phyloP scores from a whole-genome alignment of 2,113 vertebrate genomes.

The Hemichromis elongatus region DNA sequence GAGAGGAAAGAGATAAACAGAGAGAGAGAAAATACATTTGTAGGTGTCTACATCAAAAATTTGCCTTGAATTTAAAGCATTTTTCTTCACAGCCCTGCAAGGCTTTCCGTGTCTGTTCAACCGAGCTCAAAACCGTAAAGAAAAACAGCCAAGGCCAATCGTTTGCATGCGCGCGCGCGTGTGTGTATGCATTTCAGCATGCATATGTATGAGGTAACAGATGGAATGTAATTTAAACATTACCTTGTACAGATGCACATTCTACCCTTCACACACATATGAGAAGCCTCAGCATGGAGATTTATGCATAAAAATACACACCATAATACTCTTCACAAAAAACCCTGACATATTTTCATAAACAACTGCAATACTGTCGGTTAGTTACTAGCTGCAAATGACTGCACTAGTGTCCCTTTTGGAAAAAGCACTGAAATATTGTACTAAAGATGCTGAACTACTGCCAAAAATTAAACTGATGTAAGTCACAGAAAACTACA shows the following conservation, averaged over 20 bases:
- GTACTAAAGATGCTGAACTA: neutral
- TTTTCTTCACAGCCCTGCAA: neutral
- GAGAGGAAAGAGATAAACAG: neutral
- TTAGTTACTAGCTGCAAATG: neutral
- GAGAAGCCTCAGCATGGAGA: neutral
- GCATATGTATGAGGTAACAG: slow-evolving; percentile 49
- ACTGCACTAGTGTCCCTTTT: neutral
- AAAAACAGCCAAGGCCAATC: slow-evolving; percentile 5
- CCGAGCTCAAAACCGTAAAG: neutral
- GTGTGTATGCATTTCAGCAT: neutral
- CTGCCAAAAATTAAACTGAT: neutral
- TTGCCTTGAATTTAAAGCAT: slow-evolving; percentile 41
- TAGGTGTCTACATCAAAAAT: slow-evolving; percentile 20
- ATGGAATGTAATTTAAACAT: slow-evolving; percentile 41
- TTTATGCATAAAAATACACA: neutral
- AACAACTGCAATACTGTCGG: neutral
- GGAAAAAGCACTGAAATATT: neutral
- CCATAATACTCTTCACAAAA: neutral
- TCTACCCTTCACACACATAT: slow-evolving; percentile 3
- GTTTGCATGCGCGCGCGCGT: neutral
- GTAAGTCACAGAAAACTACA: neutral
- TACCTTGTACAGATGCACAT: slow-evolving; percentile 37
- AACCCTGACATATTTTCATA: neutral
- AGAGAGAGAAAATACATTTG: neutral
- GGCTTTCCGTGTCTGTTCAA: neutral